A percentile compares a stretch with the other conserved stretches of the same genome.
phyloP scores from a whole-genome alignment of 2,888 invertebrate genomes.

The Elysia crispata region DNA sequence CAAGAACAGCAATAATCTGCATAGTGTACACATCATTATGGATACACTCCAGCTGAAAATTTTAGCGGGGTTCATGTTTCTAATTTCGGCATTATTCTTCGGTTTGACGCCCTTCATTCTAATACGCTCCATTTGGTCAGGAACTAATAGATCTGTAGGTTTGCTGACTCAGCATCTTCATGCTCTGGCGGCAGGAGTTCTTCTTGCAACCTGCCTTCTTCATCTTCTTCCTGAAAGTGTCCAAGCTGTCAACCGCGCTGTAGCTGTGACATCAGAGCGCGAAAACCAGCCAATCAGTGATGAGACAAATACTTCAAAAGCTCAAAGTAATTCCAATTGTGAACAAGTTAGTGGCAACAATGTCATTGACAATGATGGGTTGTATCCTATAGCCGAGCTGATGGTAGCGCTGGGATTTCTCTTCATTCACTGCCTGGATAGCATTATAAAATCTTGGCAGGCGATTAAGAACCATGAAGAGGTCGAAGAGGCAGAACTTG shows the following conservation, averaged over 20 bases:
- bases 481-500: too few relatives aligned
- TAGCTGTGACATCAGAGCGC: not conserved
- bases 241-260: conserved; percentile 21
- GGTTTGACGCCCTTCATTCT: conserved; percentile 35
- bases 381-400: conserved; percentile 31
- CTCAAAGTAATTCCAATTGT: too few relatives aligned
- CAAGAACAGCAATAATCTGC: not conserved
- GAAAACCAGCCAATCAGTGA: too few relatives aligned
- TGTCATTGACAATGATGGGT: not conserved
- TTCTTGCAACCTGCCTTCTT: conserved; percentile 46
- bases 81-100: conserved; percentile 30
- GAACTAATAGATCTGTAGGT: not conserved
- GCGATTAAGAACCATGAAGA: not conserved
- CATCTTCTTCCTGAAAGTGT: conserved; percentile 46
- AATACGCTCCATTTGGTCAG: not conserved
- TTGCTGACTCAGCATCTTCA: conserved; percentile 32
- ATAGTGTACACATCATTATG: conserved; percentile 21
- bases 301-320: too few relatives aligned
- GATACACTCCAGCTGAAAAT: conserved; percentile 38
- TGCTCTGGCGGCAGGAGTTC: conserved; percentile 46
- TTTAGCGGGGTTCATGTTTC: conserved; percentile 40
- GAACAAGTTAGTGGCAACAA: too few relatives aligned
- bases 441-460: not conserved
- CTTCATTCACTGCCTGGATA: conserved; percentile 34
- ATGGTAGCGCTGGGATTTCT: conserved; percentile 36